Base-by-base conservation (phyloP, 2,113 vertebrate genomes). In the Caretta caretta region DNA sequence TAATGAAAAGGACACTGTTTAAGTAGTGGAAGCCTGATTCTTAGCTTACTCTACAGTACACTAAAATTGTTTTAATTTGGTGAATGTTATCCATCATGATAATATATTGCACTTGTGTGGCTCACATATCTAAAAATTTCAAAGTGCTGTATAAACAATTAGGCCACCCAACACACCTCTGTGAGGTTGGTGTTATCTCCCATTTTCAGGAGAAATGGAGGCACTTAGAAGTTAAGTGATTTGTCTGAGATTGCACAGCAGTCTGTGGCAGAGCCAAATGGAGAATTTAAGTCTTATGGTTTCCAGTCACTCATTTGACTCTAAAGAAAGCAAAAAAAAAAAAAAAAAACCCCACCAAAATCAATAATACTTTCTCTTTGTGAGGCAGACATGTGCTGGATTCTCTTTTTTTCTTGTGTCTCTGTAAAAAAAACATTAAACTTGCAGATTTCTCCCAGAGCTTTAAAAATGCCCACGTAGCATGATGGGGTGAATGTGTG, bases 331-430 rank as follows among this genome's bases (percentile, higher is more conserved):
- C 7, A 86, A 3, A 57, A 69, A 59, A 48, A 49, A 86, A 24
- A 59, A 83, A 53, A 92, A 1, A 49, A 49, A 50, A 14, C 4
- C 50, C 42, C 42, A 42, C 49, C 49, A 11, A 49, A 49, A 49
- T 14, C 50, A 51, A 51, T 51, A 88, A 42, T 17, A 29, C 3
- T 2, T 80, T 86, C 54, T 90, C 50, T 93, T 94, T 29, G 85
- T 92, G 86, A 86, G 35, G 31, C 72, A 93, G 94, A 84, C 17
- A 57, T 0, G 3, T 78, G 85, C 29, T 82, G 50, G 83, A 49
- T 87, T 76, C 50, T 91, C 91, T 91, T 79, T 96, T 92, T 91
- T 50, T 10, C 76, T 89, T n/a, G 20, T 69, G 42, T 90, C 88
- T 92, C 24, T 87, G 93, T 81, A 75, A n/a, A 75, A n/a, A 91